Evolutionary conservation across 2,888 invertebrate species (phyloP).

Genomic region (Sphaerophoria rueppellii): DNA sequence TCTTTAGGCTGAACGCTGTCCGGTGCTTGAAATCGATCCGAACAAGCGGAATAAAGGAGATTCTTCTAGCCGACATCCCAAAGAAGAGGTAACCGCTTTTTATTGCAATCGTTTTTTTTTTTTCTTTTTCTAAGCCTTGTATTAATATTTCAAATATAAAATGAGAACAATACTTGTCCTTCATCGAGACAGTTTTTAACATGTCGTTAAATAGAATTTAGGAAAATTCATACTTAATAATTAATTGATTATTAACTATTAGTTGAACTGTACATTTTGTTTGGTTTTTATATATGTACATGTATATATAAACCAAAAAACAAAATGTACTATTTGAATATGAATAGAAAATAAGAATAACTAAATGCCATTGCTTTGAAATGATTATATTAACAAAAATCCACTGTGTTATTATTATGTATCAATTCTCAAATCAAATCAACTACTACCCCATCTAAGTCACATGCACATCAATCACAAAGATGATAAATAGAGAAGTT

Average conservation of each 20-base stretch:
- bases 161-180: slow-evolving; percentile 16
- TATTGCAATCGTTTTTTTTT: too few relatives aligned
- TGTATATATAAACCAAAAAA: slow-evolving; percentile 11
- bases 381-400: slow-evolving; percentile 74
- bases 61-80: slow-evolving; percentile 53
- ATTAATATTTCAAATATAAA: background rate
- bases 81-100: slow-evolving; percentile 70
- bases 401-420: slow-evolving; percentile 75
- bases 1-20: slow-evolving; percentile 80
- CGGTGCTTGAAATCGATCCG: slow-evolving; percentile 52
- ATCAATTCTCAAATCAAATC: slow-evolving; percentile 72
- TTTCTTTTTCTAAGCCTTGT: slow-evolving; percentile 15
- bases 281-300: too few relatives aligned
- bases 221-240: background rate
- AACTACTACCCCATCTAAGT: slow-evolving; percentile 71
- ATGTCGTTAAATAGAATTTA: too few relatives aligned
- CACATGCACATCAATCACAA: slow-evolving; percentile 69
- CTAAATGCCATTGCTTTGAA: slow-evolving; percentile 48
- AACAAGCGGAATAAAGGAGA: slow-evolving; percentile 63
- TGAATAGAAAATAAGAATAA: slow-evolving; percentile 57
- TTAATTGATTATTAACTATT: slow-evolving; percentile 7
- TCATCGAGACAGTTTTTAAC: too few relatives aligned
- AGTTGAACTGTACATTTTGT: too few relatives aligned
- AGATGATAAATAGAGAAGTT: slow-evolving; percentile 73
- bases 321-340: slow-evolving; percentile 54